Percentiles rank a stretch among this genome's conserved stretches.
Conservation (phyloP, 2,888 invertebrate species). For the Cordilura impudica region DNA sequence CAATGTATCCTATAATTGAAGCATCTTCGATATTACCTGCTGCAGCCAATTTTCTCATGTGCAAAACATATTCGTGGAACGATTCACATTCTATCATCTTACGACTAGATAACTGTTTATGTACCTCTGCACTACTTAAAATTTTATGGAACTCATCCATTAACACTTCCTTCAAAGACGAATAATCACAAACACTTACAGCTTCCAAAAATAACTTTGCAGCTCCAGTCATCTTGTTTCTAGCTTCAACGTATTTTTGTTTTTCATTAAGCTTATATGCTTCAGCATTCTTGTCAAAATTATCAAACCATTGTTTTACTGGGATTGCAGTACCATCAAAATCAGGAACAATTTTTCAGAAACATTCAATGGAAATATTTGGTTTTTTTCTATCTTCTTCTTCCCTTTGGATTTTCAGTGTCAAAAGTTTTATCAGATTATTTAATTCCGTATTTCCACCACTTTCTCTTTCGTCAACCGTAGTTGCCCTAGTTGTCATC, state of each 20-base stretch:
- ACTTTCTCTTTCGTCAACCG: too few species aligned
- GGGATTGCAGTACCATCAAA: constrained; percentile 37
- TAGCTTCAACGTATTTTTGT: too few species aligned
- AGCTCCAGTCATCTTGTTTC: too few species aligned
- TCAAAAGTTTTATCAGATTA: constrained; percentile 20
- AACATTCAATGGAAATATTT: constrained; percentile 34
- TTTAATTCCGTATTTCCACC: too few species aligned
- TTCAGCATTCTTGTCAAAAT: too few species aligned
- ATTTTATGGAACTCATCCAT: background rate
- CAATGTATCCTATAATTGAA: constrained; percentile 24
- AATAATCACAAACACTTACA: constrained; percentile 22
- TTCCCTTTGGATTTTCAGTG: background rate
- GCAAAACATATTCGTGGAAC: constrained; percentile 38
- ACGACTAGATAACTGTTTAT: constrained; percentile 11
- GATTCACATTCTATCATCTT: constrained; percentile 16
- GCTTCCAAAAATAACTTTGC: too few species aligned
- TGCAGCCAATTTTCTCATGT: constrained; percentile 36
- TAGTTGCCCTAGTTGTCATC: too few species aligned
- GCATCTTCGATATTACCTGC: constrained; percentile 11
- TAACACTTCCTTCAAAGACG: constrained; percentile 2
- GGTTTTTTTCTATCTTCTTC: background rate
- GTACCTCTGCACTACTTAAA: constrained; percentile 13
- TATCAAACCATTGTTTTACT: constrained; percentile 15
- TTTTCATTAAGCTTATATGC: too few species aligned
- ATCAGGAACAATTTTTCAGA: constrained; percentile 44